phyloP scores from a whole-genome alignment of 2,797 vertebrate species.

The Aselliscus stoliczkanus region DNA sequence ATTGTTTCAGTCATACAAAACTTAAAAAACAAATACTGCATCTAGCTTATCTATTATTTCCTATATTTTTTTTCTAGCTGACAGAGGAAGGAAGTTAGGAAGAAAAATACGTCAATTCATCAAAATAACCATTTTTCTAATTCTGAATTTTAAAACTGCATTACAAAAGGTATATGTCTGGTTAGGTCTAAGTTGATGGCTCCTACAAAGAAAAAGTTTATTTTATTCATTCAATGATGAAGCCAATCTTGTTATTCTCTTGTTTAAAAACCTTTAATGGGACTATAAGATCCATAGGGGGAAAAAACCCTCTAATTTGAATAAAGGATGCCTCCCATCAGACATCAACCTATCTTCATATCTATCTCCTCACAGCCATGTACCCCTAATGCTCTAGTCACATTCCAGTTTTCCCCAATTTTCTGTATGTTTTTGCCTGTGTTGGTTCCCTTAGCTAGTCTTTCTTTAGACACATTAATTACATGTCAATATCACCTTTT shows the following conservation, averaged over 20 bases:
- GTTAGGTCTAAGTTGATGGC: not conserved
- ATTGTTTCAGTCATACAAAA: conserved; percentile 30
- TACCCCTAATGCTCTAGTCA: not conserved
- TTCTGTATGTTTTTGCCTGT: not conserved
- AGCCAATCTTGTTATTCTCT: not conserved
- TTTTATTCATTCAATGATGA: not conserved
- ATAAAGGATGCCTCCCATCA: not conserved
- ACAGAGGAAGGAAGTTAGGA: not conserved
- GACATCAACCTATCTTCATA: not conserved
- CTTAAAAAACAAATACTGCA: conserved; percentile 4
- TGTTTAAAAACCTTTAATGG: not conserved
- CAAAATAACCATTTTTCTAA: conserved; percentile 17
- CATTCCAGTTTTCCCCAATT: not conserved
- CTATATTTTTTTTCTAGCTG: not conserved
- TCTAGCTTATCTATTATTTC: conserved; percentile 18
- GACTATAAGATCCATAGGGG: not conserved
- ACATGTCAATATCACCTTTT: not conserved
- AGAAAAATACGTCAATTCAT: conserved; percentile 8
- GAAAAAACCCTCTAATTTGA: not conserved
- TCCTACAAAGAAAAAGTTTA: not conserved
- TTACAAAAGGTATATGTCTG: not conserved
- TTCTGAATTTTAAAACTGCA: conserved; percentile 16
- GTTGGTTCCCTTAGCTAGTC: not conserved
- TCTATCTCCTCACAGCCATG: fast-evolving
- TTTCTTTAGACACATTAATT: not conserved